Conservation (phyloP, 2,113 vertebrate genomes). For the Cebidichthys violaceus region DNA sequence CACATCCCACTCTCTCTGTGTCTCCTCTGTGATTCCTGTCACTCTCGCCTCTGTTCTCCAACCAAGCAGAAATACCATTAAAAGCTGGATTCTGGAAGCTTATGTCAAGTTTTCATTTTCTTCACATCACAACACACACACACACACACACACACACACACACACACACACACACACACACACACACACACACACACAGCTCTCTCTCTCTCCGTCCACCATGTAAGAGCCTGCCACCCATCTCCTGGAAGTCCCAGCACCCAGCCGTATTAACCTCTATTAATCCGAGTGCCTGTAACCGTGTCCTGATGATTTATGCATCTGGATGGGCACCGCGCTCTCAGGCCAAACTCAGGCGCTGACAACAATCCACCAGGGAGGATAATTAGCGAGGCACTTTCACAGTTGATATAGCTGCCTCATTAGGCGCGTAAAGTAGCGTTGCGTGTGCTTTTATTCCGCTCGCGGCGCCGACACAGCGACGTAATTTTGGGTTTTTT, state of each 20-base stretch:
- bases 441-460: constrained; percentile 45
- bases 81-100: constrained; percentile 55
- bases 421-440: constrained; percentile 60
- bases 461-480: constrained; percentile 15
- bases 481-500: constrained; percentile 57
- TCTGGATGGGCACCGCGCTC: constrained; percentile 28
- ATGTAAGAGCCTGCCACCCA: constrained; percentile 35
- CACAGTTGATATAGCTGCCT: constrained; percentile 42
- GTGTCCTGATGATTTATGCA: constrained; percentile 59
- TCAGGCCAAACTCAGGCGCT: constrained; percentile 38
- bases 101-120: constrained; percentile 58
- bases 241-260: constrained; percentile 40
- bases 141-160: constrained; percentile 24
- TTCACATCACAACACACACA: constrained; percentile 10
- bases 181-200: constrained; percentile 7
- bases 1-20: background rate
- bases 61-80: constrained; percentile 65
- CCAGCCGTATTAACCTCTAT: constrained; percentile 65
- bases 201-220: constrained; percentile 29
- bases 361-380: constrained; percentile 49
- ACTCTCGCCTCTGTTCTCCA: constrained; percentile 40
- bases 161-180: constrained; percentile 13
- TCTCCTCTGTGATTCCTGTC: constrained; percentile 39
- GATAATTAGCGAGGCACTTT: constrained; percentile 56
- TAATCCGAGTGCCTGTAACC: constrained; percentile 48